Base-by-base conservation (phyloP, 2,888 invertebrate species). In the Acleris sparsana region DNA sequence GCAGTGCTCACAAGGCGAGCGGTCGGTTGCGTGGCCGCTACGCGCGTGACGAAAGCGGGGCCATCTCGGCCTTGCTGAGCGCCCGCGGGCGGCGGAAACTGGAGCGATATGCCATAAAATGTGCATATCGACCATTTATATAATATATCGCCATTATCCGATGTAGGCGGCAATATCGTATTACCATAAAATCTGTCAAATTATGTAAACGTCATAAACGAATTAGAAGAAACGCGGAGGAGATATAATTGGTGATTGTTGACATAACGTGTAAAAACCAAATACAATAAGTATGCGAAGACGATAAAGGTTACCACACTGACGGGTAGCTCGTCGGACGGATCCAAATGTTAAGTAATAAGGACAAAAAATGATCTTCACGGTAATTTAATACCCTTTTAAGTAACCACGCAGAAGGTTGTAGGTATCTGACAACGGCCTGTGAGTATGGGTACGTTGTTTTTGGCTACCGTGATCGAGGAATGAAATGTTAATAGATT, bases 41-140 rank as follows among this genome's bases (percentile, higher is more conserved):
- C 58, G 72, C 64, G 74, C 78, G 78, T 80, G 79, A 79, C 80
- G 80, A 85, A 84, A 83, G 78, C 72, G 79, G 77, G 78, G 83
- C 80, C 81, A 77, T 75, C 71, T 71, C 78, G 81, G 80, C 86
- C 84, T 85, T 85, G 84, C 72, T 11, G 13, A 13, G 39, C 39
- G 39, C 39, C 39, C 67, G n/a, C 67, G 71, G 65, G 72, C 73
- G 72, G 71, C 71, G 72, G 73, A 76, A 77, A 78, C 73, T 81
- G 73, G 80, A 80, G 77, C 81, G 74, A 70, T 74, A 73, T 79
- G 56, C 61, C 52, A 39, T 56, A 65, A 56, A 46, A 44, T 66
- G 52, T 53, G 29, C 20, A 52, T 55, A 48, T 59, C 39, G 49
- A 39, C 55, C 49, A 71, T 72, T 75, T 72, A 73, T 70, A 68